Evolutionary conservation across 2,797 vertebrate species (phyloP).

Genomic region (Odontamblyopus rebecca): DNA sequence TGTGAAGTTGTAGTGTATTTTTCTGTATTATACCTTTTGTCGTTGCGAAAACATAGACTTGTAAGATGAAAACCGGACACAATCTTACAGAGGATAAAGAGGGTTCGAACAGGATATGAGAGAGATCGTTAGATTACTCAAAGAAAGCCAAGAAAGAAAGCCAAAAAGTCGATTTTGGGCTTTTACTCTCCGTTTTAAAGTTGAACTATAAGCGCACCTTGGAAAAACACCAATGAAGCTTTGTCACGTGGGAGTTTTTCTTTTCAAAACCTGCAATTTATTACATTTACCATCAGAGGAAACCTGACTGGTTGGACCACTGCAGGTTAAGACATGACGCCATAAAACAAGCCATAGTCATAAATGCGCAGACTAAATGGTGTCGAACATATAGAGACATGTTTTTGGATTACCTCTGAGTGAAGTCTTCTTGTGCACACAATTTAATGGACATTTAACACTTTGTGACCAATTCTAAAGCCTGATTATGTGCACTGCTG

Average conservation of each 20-base stretch:
- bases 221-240: background rate
- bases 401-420: background rate
- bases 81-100: too few relatives aligned
- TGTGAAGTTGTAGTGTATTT: too few relatives aligned
- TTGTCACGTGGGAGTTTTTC: too few relatives aligned
- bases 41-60: too few relatives aligned
- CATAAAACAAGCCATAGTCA: background rate
- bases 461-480: background rate
- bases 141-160: too few relatives aligned
- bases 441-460: background rate
- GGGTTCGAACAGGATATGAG: too few relatives aligned
- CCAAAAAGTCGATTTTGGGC: too few relatives aligned
- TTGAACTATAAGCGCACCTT: background rate
- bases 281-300: background rate
- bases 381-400: background rate
- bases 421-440: background rate
- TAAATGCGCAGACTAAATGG: background rate
- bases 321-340: background rate
- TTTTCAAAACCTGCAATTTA: background rate
- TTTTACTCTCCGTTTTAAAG: background rate
- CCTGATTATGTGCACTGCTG: background rate
- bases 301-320: background rate
- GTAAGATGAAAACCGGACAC: too few relatives aligned
- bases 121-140: too few relatives aligned
- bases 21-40: too few relatives aligned